These are phyloP conservation scores for Orthonychiurus folsomi DNA, from an alignment of 2,888 invertebrate genomes.

Conservation along the genomic window DNA sequence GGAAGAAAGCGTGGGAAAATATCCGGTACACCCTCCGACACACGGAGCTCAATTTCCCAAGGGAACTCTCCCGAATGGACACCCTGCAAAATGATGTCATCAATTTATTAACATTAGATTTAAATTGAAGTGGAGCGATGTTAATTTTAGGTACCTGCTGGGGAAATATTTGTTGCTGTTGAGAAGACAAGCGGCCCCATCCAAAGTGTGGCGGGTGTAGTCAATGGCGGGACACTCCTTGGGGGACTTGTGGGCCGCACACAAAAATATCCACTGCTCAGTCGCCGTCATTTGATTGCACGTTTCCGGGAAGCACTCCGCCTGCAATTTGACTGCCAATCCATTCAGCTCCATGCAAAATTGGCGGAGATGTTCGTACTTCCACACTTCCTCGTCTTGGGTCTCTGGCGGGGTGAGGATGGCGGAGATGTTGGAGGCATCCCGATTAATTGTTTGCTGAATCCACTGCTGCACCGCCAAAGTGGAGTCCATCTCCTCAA, in stretches of 20 bases:
- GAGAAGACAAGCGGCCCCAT: conserved; percentile 95
- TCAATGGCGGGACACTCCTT: conserved; percentile 99
- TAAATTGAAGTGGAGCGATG: neutral
- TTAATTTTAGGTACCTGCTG: conserved; percentile 62
- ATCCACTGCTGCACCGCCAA: conserved; percentile 97
- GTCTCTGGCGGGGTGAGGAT: conserved; percentile 94
- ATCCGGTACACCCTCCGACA: conserved; percentile 97
- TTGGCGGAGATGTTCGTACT: conserved; percentile 97
- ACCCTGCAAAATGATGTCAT: conserved; percentile 58
- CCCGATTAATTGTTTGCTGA: conserved; percentile 89
- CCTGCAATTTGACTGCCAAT: conserved; percentile 89
- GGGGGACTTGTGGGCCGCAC: conserved; percentile 99
- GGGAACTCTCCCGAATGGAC: conserved; percentile 97
- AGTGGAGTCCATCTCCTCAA: conserved; percentile 99
- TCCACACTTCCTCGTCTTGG: conserved; percentile 99
- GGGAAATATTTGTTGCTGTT: conserved; percentile 99
- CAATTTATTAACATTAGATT: too few species aligned
- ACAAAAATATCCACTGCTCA: conserved; percentile 99
- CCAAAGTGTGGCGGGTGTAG: conserved; percentile 95
- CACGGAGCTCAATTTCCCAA: conserved; percentile 95
- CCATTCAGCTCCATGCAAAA: conserved; percentile 99
- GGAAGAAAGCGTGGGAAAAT: conserved; percentile 98
- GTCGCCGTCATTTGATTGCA: conserved; percentile 99
- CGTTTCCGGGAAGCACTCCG: conserved; percentile 90
- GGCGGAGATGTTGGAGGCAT: conserved; percentile 84